Evolutionary conservation across 2,888 invertebrate species (phyloP).

Genomic region (Lasioglossum marginatum): DNA sequence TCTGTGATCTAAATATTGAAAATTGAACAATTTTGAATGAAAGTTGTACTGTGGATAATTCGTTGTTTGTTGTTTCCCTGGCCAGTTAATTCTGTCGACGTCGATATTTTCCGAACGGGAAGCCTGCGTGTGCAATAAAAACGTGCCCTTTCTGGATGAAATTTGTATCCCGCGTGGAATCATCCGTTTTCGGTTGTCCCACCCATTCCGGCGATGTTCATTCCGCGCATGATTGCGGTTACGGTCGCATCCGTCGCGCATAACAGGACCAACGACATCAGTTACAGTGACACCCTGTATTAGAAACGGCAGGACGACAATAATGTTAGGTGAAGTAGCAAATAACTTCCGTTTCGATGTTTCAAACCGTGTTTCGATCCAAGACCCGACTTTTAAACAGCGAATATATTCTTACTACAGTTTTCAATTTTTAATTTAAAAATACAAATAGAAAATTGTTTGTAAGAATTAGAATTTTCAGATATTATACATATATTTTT

Average conservation of each 20-base stretch:
- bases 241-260: slow-evolving; percentile 9
- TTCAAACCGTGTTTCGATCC: background rate
- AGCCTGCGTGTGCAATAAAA: background rate
- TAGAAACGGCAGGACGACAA: background rate
- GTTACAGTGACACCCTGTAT: slow-evolving; percentile 12
- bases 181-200: slow-evolving; percentile 3
- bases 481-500: too few relatives aligned
- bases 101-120: background rate
- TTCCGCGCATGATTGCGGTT: slow-evolving; percentile 16
- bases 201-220: background rate
- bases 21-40: background rate
- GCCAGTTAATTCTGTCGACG: background rate
- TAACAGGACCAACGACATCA: slow-evolving; percentile 9
- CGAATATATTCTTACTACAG: background rate
- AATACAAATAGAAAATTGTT: background rate
- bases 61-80: background rate
- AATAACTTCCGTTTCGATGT: background rate
- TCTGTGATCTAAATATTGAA: background rate
- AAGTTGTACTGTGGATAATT: background rate
- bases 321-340: background rate
- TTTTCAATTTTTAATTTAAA: background rate
- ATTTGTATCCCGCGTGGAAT: background rate
- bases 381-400: background rate
- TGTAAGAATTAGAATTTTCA: too few relatives aligned
- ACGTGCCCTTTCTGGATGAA: background rate